Conservation (phyloP, 2,888 invertebrate genomes). For the Hofmannophila pseudospretella region DNA sequence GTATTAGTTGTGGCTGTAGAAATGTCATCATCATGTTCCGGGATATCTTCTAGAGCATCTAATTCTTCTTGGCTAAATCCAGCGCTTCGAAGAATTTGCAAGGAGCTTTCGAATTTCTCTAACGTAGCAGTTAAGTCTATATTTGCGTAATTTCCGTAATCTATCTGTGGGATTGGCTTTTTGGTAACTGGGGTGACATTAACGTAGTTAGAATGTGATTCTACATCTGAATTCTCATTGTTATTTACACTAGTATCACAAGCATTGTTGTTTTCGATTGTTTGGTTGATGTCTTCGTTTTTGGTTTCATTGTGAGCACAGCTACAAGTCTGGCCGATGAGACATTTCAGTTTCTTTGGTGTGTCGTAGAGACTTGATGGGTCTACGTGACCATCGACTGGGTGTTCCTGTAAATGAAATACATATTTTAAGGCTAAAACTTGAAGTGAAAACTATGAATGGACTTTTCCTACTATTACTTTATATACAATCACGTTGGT, state of each 20-base stretch:
- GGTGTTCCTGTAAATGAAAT: conserved; percentile 61
- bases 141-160: conserved; percentile 82
- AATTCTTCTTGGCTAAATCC: conserved; percentile 78
- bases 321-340: conserved; percentile 78
- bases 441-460: no score
- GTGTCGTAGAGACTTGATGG: conserved; percentile 83
- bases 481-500: no score
- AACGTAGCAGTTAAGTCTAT: conserved; percentile 87
- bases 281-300: conserved; percentile 53
- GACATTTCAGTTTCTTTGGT: conserved; percentile 85
- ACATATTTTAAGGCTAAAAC: no score
- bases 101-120: conserved; percentile 87
- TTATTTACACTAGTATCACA: conserved; percentile 48
- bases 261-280: conserved; percentile 30
- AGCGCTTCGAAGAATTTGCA: conserved; percentile 80
- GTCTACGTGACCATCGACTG: conserved; percentile 45
- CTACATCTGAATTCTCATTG: conserved; percentile 26
- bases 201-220: conserved; percentile 69
- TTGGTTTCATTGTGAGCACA: conserved; percentile 78
- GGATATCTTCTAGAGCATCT: conserved; percentile 67
- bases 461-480: no score
- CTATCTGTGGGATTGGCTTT: conserved; percentile 45
- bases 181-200: conserved; percentile 62
- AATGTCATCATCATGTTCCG: conserved; percentile 65
- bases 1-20: conserved; percentile 61